Conservation (phyloP, 2,888 invertebrate species). For the Eupithecia exiguata region DNA sequence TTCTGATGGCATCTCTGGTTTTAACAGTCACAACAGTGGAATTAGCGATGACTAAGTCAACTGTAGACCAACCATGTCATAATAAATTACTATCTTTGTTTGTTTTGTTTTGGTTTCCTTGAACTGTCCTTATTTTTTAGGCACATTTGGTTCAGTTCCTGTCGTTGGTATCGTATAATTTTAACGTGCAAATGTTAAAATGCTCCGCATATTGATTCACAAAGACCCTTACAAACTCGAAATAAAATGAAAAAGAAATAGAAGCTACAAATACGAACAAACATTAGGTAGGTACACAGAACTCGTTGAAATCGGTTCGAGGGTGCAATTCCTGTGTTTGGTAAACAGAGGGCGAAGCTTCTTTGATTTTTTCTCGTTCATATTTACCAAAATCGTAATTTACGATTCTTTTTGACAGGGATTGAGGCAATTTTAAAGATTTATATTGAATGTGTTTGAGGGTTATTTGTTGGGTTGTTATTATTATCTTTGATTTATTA, state of each 20-base stretch:
- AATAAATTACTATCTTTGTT: no score
- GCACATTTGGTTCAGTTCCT: not conserved
- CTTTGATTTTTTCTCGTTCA: conserved; percentile 12
- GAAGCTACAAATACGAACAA: conserved; percentile 8
- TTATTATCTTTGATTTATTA: not conserved
- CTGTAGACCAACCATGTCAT: not conserved
- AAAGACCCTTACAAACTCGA: not conserved
- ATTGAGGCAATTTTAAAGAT: conserved; percentile 7
- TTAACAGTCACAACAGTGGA: not conserved
- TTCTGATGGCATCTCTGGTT: not conserved
- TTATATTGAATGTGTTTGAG: not conserved
- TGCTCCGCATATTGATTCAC: not conserved
- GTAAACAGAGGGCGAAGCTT: conserved; percentile 18
- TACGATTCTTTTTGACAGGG: conserved; percentile 14
- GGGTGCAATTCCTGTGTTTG: conserved; percentile 21
- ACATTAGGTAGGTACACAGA: conserved; percentile 9
- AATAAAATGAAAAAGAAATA: conserved; percentile 1
- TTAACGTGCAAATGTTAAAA: not conserved
- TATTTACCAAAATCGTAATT: conserved; percentile 16
- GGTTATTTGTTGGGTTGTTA: not conserved
- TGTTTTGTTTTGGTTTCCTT: not conserved
- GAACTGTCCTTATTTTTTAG: not conserved
- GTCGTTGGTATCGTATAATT: not conserved
- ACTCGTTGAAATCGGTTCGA: conserved; percentile 21
- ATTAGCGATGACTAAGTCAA: not conserved